phyloP scores from a whole-genome alignment of 2,113 vertebrate genomes.

The Puffinus mauretanicus region DNA sequence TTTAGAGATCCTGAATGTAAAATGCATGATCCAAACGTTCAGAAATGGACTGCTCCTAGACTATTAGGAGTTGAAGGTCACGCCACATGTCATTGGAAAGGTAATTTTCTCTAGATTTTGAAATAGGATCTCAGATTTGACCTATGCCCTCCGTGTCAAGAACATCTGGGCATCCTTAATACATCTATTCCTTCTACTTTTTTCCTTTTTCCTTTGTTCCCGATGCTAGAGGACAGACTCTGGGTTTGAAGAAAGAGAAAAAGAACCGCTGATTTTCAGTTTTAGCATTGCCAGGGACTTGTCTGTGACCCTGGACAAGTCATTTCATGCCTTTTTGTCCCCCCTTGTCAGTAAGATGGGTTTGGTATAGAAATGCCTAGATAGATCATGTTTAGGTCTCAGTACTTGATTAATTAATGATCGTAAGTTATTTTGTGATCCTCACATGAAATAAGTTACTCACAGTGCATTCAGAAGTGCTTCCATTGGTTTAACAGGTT shows the following conservation, averaged over 20 bases:
- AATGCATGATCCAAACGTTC: slow-evolving; percentile 29
- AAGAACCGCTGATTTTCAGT: background rate
- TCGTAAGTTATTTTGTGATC: background rate
- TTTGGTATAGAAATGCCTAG: background rate
- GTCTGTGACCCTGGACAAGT: background rate
- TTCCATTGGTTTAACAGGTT: background rate
- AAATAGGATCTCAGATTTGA: slow-evolving; percentile 65
- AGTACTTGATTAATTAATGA: slow-evolving; percentile 34
- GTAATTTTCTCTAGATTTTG: slow-evolving; percentile 68
- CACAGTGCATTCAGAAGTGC: background rate
- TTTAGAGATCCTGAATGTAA: slow-evolving; percentile 55
- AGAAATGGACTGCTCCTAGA: slow-evolving; percentile 44
- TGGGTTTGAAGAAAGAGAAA: background rate
- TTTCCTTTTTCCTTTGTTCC: slow-evolving; percentile 28
- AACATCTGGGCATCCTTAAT: slow-evolving; percentile 61
- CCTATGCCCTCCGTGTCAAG: slow-evolving; percentile 22
- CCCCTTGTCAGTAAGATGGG: background rate
- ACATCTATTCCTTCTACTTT: slow-evolving; percentile 17
- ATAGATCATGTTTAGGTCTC: background rate
- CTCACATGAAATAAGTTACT: background rate
- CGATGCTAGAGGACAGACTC: background rate
- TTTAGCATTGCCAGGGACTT: background rate
- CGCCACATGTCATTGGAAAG: slow-evolving; percentile 55
- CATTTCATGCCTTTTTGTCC: background rate
- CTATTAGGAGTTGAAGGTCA: slow-evolving; percentile 67